Evolutionary conservation across 1,140 invertebrate species (phyloP).

Genomic region (Pomacea maculata): DNA sequence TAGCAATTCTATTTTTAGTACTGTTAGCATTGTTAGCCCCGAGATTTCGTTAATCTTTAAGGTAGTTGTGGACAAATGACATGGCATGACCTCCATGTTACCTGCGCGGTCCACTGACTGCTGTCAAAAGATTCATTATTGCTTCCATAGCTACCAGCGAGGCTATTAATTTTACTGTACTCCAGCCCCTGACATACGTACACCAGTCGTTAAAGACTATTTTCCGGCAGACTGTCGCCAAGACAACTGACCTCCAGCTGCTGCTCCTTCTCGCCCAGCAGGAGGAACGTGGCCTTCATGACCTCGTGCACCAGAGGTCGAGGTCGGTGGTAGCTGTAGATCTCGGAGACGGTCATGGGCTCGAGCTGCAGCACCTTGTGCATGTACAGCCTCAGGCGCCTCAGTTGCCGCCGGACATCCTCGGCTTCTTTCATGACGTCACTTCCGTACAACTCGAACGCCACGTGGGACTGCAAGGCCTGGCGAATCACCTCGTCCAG

Average conservation of each 20-base stretch:
- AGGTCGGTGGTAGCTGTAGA: slow-evolving; percentile 41
- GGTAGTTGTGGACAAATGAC: too few species aligned
- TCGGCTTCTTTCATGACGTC: slow-evolving; percentile 30
- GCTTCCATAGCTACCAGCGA: too few species aligned
- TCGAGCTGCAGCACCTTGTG: slow-evolving; percentile 37
- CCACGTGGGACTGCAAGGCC: slow-evolving; percentile 8
- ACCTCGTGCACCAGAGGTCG: slow-evolving; percentile 38
- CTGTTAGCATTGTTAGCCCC: too few species aligned
- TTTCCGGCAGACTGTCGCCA: too few species aligned
- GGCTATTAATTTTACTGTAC: rapidly evolving
- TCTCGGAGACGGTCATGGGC: slow-evolving; percentile 35
- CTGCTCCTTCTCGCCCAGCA: slow-evolving; percentile 36
- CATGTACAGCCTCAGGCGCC: slow-evolving; percentile 28
- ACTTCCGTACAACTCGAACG: background rate
- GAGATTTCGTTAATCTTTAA: too few species aligned
- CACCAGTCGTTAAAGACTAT: too few species aligned
- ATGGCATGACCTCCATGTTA: too few species aligned
- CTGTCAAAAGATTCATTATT: too few species aligned
- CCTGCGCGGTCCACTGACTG: too few species aligned
- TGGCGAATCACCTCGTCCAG: slow-evolving; percentile 19
- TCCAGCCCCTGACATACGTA: too few species aligned
- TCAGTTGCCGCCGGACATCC: slow-evolving; percentile 20
- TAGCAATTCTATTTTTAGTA: too few species aligned
- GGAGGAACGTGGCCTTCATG: slow-evolving; percentile 42
- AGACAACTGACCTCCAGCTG: slow-evolving; percentile 28